Evolutionary conservation across 2,888 invertebrate genomes (phyloP).

Genomic region (Antheraea assamensis): DNA sequence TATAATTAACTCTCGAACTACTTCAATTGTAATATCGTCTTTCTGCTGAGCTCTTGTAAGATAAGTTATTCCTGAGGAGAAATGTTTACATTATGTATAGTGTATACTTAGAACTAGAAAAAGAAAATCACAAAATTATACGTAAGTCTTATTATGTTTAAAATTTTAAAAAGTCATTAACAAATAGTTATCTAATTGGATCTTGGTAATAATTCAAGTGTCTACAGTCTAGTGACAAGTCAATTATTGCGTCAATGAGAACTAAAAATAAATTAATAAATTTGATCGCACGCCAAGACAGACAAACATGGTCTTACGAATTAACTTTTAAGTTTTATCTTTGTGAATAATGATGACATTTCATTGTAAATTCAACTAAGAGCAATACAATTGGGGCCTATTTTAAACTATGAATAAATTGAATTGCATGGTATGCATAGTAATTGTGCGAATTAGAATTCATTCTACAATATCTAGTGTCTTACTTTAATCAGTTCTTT

Average conservation of each 20-base stretch:
- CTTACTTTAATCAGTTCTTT: not conserved
- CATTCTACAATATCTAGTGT: not conserved
- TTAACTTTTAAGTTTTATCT: not conserved
- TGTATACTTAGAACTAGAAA: not conserved
- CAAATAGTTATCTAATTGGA: not conserved
- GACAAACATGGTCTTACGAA: slow-evolving; percentile 16
- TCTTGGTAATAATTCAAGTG: not conserved
- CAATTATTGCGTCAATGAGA: not conserved
- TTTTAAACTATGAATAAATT: slow-evolving; percentile 7
- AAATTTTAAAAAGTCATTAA: not conserved
- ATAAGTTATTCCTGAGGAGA: not conserved
- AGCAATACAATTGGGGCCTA: not conserved
- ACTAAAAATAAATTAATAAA: slow-evolving; percentile 27
- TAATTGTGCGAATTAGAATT: slow-evolving; percentile 8
- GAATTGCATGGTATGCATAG: not conserved
- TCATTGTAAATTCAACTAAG: slow-evolving; percentile 13
- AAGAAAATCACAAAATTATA: not conserved
- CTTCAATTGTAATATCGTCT: no score
- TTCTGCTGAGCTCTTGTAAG: not conserved
- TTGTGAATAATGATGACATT: not conserved
- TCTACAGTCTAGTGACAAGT: not conserved
- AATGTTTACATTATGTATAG: not conserved
- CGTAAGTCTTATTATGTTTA: not conserved
- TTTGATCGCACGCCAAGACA: slow-evolving; percentile 32
- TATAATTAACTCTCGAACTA: no score